phyloP scores from a whole-genome alignment of 2,888 invertebrate genomes.

The Laspeyria flexula region DNA sequence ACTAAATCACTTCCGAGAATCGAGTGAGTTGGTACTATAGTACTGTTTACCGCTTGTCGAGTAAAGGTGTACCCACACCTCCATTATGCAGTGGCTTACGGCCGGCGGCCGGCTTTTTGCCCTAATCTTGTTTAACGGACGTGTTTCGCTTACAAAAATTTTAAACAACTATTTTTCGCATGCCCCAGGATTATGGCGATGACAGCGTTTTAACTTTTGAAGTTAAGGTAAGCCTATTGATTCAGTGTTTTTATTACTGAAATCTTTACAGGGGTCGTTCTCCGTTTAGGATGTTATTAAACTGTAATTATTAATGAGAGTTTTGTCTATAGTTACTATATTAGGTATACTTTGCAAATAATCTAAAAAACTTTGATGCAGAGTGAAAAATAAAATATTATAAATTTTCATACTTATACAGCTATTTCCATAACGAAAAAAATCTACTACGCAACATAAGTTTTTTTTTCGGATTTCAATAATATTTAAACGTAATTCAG shows the following conservation, averaged over 20 bases:
- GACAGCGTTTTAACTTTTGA: constrained; percentile 41
- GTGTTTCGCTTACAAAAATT: constrained; percentile 58
- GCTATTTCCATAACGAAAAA: too few relatives aligned
- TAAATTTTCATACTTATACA: too few relatives aligned
- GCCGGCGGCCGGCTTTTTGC: constrained; percentile 51
- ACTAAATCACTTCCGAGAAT: constrained; percentile 19
- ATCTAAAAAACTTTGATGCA: too few relatives aligned
- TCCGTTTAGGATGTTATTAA: too few relatives aligned
- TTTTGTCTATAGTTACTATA: too few relatives aligned
- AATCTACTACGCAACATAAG: too few relatives aligned
- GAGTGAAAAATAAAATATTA: too few relatives aligned
- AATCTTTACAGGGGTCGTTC: background rate
- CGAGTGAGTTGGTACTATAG: constrained; percentile 23
- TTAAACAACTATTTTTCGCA: constrained; percentile 52
- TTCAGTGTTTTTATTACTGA: background rate
- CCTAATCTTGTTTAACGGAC: constrained; percentile 61
- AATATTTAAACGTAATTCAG: too few relatives aligned
- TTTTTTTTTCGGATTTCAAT: too few relatives aligned
- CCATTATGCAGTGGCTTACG: constrained; percentile 62
- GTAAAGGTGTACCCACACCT: constrained; percentile 43
- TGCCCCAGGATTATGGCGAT: constrained; percentile 39
- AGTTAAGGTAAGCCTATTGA: constrained; percentile 26
- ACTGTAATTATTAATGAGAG: too few relatives aligned
- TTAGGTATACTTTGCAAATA: too few relatives aligned
- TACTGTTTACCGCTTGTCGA: constrained; percentile 34